Conservation (phyloP, 2,888 invertebrate genomes). For the Laothoe populi region DNA sequence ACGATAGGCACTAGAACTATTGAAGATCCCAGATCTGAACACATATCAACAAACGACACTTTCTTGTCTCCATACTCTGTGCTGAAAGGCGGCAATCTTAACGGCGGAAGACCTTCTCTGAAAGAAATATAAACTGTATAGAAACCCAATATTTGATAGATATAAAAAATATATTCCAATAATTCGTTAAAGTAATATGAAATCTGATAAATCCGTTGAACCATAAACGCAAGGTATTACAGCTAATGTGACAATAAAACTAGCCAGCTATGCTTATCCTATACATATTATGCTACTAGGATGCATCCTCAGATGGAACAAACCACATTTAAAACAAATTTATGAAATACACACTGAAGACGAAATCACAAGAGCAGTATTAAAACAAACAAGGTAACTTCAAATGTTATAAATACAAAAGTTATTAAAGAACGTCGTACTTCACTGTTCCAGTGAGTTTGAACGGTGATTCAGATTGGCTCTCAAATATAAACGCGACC, state of each 20-base stretch:
- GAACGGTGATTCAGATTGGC: constrained; percentile 85
- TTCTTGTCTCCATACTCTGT: constrained; percentile 86
- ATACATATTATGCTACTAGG: background rate
- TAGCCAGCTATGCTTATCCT: background rate
- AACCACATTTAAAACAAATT: constrained; percentile 11
- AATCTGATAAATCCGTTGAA: background rate
- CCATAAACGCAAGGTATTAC: background rate
- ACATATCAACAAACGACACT: constrained; percentile 88
- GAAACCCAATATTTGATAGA: background rate
- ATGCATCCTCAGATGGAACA: background rate
- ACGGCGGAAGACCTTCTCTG: constrained; percentile 89
- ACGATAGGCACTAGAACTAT: constrained; percentile 95
- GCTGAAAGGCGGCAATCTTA: constrained; percentile 89
- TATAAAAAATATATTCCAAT: background rate
- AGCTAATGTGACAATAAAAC: background rate
- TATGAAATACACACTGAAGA: background rate
- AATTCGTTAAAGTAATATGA: background rate
- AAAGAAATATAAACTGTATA: constrained; percentile 37
- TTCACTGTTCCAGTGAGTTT: constrained; percentile 90
- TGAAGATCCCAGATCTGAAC: constrained; percentile 92
- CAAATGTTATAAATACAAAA: constrained; percentile 11
- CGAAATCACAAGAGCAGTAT: constrained; percentile 2
- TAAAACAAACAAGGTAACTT: background rate
- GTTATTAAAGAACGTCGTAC: constrained; percentile 53
- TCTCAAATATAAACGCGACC: constrained; percentile 86